These are phyloP conservation scores for Melieria picta DNA, from an alignment of 2,888 invertebrate genomes.

Conservation along the genomic window DNA sequence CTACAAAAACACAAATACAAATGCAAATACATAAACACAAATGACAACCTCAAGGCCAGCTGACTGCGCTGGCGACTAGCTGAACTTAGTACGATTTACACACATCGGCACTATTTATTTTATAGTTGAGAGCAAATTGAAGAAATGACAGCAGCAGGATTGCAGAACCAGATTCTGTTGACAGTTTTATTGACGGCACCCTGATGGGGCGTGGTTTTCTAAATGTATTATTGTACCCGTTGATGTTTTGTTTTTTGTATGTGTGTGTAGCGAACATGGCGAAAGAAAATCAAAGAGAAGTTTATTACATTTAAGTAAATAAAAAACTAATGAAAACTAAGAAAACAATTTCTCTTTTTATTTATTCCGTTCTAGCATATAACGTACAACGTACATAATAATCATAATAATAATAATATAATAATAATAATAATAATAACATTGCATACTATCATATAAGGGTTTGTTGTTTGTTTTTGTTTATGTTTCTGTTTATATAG, in stretches of 20 bases:
- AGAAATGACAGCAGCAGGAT: too few relatives aligned
- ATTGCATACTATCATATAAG: background rate
- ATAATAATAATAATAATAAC: conserved; percentile 16
- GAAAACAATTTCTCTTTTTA: conserved; percentile 29
- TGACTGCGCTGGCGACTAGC: too few relatives aligned
- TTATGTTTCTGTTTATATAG: background rate
- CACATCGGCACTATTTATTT: background rate
- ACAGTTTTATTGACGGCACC: too few relatives aligned
- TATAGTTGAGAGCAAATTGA: too few relatives aligned
- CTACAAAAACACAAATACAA: background rate
- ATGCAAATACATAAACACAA: background rate
- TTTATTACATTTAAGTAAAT: background rate
- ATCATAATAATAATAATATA: conserved; percentile 7
- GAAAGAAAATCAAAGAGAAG: conserved; percentile 1
- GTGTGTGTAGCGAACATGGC: conserved; percentile 5
- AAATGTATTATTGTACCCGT: background rate
- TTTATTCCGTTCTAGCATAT: conserved; percentile 32
- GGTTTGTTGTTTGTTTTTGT: background rate
- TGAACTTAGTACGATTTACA: background rate
- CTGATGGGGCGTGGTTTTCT: too few relatives aligned
- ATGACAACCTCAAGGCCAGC: too few relatives aligned
- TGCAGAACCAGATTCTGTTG: too few relatives aligned
- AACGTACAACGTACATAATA: conserved; percentile 34
- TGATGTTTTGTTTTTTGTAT: conserved; percentile 8
- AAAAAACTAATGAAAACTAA: conserved; percentile 7